phyloP scores from a whole-genome alignment of 2,888 invertebrate genomes.

The Limnephilus rhombicus region DNA sequence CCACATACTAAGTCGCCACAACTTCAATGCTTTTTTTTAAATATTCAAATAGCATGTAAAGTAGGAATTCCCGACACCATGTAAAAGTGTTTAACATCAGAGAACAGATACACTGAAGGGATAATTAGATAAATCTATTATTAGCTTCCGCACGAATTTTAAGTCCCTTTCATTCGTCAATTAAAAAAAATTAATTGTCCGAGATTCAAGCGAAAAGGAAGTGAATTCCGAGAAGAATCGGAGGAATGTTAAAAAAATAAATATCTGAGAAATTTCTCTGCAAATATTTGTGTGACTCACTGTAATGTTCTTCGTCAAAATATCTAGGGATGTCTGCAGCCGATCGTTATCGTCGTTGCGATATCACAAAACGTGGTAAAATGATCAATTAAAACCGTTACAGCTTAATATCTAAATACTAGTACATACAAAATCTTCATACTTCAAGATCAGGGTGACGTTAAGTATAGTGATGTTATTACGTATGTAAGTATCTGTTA shows the following conservation, averaged over 20 bases:
- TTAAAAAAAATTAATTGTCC: not conserved
- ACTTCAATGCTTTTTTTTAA: no score
- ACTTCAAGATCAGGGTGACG: no score
- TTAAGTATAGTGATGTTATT: not conserved
- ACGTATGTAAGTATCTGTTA: not conserved
- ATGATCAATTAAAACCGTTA: no score
- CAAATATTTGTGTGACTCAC: not conserved
- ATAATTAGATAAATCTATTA: slow-evolving; percentile 13
- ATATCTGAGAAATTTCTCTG: not conserved
- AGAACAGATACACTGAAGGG: not conserved
- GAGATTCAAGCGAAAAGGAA: not conserved
- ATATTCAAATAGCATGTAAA: not conserved
- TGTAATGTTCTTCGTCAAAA: not conserved
- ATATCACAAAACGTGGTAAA: no score
- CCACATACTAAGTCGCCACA: no score
- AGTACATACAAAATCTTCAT: no score
- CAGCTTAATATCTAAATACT: no score
- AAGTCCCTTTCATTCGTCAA: slow-evolving; percentile 5
- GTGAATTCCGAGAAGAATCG: not conserved
- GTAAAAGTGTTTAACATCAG: not conserved
- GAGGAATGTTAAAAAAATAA: not conserved
- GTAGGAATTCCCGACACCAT: not conserved
- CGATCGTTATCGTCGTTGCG: no score
- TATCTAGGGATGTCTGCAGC: no score
- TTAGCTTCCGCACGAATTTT: not conserved